These are phyloP conservation scores for Copidosoma aretas DNA, from an alignment of 2,888 invertebrate genomes.

Conservation along the genomic window DNA sequence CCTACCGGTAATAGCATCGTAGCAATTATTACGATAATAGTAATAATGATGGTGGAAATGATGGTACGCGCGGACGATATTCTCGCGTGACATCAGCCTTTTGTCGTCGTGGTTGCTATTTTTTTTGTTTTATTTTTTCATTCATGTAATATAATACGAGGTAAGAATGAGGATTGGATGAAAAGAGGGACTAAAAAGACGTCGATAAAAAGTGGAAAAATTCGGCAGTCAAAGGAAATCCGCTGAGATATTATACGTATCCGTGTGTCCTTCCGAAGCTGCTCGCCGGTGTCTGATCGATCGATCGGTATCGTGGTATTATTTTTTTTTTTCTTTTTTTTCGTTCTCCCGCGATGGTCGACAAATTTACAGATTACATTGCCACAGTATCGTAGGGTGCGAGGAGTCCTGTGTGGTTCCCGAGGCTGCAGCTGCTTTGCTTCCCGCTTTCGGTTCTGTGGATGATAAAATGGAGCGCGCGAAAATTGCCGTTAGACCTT, in stretches of 20 bases:
- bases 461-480: slow-evolving; percentile 8
- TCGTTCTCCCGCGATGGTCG: no score
- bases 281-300: slow-evolving; percentile 14
- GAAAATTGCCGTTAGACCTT: neutral
- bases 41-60: neutral
- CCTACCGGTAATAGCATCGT: no score
- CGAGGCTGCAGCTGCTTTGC: slow-evolving; percentile 62
- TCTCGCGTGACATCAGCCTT: neutral
- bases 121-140: neutral
- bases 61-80: neutral
- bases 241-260: slow-evolving; percentile 33
- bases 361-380: slow-evolving; percentile 87
- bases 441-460: slow-evolving; percentile 89
- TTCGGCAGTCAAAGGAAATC: slow-evolving; percentile 39
- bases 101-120: neutral
- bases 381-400: slow-evolving; percentile 99
- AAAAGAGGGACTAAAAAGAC: slow-evolving; percentile 33
- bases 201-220: slow-evolving; percentile 43
- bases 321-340: no score
- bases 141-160: neutral
- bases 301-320: slow-evolving; percentile 14
- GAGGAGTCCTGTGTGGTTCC: slow-evolving; percentile 76
- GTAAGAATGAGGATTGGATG: slow-evolving; percentile 26
- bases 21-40: no score
- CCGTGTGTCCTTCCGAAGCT: slow-evolving; percentile 1